Evolutionary conservation across 1,140 invertebrate species (phyloP).

Genomic region (Drosophila simulans): DNA sequence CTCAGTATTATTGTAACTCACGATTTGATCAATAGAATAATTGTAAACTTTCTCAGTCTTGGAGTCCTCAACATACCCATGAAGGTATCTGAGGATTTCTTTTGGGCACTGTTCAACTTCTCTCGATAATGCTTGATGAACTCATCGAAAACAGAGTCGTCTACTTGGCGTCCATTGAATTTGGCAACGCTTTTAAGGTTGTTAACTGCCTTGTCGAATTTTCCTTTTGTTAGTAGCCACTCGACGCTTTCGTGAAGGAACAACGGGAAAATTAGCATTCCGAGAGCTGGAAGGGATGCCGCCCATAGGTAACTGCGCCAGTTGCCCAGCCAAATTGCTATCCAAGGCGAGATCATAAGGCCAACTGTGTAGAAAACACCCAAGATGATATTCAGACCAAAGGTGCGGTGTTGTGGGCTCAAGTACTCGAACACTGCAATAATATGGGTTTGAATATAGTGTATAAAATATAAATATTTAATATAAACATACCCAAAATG

Average conservation of each 20-base stretch:
- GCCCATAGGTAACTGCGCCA: constrained; percentile 86
- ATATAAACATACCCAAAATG: constrained; percentile 85
- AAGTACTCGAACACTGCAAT: constrained; percentile 87
- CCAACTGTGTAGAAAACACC: constrained; percentile 87
- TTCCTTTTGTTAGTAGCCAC: constrained; percentile 87
- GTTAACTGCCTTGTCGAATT: constrained; percentile 85
- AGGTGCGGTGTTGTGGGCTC: constrained; percentile 86
- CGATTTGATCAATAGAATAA: constrained; percentile 87
- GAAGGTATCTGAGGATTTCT: constrained; percentile 67
- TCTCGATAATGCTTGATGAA: constrained; percentile 79
- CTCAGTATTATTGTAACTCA: constrained; percentile 66
- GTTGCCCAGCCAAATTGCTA: constrained; percentile 85
- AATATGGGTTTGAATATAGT: too few relatives aligned
- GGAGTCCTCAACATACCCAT: constrained; percentile 86
- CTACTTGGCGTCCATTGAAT: constrained; percentile 85
- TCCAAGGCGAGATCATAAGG: constrained; percentile 86
- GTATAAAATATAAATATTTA: too few relatives aligned
- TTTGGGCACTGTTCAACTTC: constrained; percentile 53
- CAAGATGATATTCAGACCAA: constrained; percentile 86
- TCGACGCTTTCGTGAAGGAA: constrained; percentile 87
- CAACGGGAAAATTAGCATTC: constrained; percentile 85
- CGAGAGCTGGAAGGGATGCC: constrained; percentile 85
- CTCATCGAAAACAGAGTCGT: constrained; percentile 82
- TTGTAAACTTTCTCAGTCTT: constrained; percentile 85
- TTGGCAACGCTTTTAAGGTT: constrained; percentile 86